Evolutionary conservation across 1,140 invertebrate species (phyloP), one percentile per base, ranked within the genome.

Genomic region (Ericerus pela): DNA sequence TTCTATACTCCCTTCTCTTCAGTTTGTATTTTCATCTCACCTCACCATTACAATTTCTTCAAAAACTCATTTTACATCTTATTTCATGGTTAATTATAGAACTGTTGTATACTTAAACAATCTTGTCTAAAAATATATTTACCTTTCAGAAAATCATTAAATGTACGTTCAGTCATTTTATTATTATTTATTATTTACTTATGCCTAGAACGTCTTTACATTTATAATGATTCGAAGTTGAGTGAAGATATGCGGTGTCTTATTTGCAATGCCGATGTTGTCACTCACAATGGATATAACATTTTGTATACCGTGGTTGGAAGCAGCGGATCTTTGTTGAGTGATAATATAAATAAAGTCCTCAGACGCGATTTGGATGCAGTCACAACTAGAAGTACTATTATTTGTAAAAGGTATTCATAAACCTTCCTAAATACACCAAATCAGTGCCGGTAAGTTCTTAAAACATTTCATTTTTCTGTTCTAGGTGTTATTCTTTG

Each of bases 401-500:
- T 51, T 2, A 10, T 57, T 11, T 57, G 55, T 33, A 51, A 47
- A 27, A 51, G 43, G 55, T 57, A 51, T 26, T 29, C 6, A 53
- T 27, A 10, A n/a, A 53, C 27, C 3, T n/a, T 53, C 20, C 16
- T 2, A 53, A 22, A 27, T 53, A 3, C 24, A n/a, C 29, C 6
- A 16, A 53, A 27, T n/a, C 16, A 53, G 27, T 22, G 10, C 29
- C n/a, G 18, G n/a, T 24, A 43, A 4, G 18, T 43, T 18, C 8
- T 33, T 33, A 33, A 33, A 33, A 33, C 30, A 10, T 33, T n/a
- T 8, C 30, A 10, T 33, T 2, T 33, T 57, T 51, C 10, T 51
- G 4, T 51, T 51, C 22, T 47, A 57, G 55, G 31, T 57, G 55
- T 51, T 57, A 30, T 20, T 31, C 27, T 11, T 33, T 57, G n/a